Evolutionary conservation across 2,797 vertebrate genomes (phyloP), one percentile per base, ranked within the genome.

Genomic region (Neosilurus mollespiculum): DNA sequence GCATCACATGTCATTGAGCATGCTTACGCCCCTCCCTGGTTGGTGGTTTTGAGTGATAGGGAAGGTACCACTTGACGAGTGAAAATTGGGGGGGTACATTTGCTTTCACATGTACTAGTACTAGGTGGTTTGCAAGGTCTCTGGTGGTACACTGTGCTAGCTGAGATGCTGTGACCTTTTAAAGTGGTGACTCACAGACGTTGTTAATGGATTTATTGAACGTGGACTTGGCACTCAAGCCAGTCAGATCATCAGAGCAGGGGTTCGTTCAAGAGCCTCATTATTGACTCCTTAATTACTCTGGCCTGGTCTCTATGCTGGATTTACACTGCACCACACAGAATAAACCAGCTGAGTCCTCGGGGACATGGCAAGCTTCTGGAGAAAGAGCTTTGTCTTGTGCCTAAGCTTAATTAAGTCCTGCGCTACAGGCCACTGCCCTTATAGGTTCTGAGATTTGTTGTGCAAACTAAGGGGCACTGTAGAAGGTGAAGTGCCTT

Each of bases 261-360:
- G 75, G 84, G 78, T 87, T 85, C 26, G 66, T 83, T 87, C 81
- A 86, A 88, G 72, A 85, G 76, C 62, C 85, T 88, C 84, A 87
- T 90, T 90, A 89, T 87, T 87, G 87, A 84, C 89, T 89, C 71
- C 82, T 78, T 90, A 90, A 90, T 90, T 89, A 90, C 89, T 87
- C 79, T 79, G 72, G 81, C 77, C 77, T 66, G 49, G 20, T 84
- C 54, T 85, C 78, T 80, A 58, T 64, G 66, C 71, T 58, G 56
- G 24, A 71, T 85, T 66, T 88, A 81, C 84, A 73, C 65, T 83
- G 73, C 86, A 71, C 79, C 80, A 83, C 30, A 58, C 80, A 86
- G 80, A 81, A 81, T 72, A 83, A 83, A 89, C 84, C 84, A 78
- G 78, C 83, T 49, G 76, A 78, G 71, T 81, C 67, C 83, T 81